These are phyloP conservation scores for Trissolcus japonicus DNA, from an alignment of 2,888 invertebrate genomes.

Conservation along the genomic window DNA sequence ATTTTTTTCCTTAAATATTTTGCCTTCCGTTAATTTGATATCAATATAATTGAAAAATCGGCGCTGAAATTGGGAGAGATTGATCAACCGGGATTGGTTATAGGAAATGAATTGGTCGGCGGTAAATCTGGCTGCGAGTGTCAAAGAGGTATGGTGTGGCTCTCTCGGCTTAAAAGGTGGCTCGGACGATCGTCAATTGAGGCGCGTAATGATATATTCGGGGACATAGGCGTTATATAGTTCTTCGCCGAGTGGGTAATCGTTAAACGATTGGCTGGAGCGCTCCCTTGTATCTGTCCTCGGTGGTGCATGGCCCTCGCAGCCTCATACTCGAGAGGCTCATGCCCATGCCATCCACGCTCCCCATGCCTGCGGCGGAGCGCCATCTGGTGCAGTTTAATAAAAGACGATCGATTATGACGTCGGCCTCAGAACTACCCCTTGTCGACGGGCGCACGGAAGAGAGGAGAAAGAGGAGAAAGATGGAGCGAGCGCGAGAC, in stretches of 20 bases:
- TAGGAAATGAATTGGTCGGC: slow-evolving; percentile 10
- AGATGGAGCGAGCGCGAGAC: slow-evolving; percentile 46
- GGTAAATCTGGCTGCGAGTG: slow-evolving; percentile 34
- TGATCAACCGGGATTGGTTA: not conserved
- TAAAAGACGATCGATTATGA: slow-evolving; percentile 77
- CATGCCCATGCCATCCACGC: slow-evolving; percentile 58
- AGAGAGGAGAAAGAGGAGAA: slow-evolving; percentile 52
- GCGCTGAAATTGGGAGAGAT: not conserved
- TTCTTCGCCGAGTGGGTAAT: slow-evolving; percentile 71
- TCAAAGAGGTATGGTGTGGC: slow-evolving; percentile 27
- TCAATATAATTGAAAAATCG: not conserved
- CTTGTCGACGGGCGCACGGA: slow-evolving; percentile 54
- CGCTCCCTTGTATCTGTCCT: slow-evolving; percentile 61
- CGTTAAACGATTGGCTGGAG: slow-evolving; percentile 75
- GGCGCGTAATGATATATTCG: slow-evolving; percentile 60
- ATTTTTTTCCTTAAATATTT: too few species aligned
- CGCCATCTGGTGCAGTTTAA: slow-evolving; percentile 76
- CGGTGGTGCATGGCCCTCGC: slow-evolving; percentile 59
- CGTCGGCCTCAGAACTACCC: slow-evolving; percentile 74
- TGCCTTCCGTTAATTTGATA: too few species aligned
- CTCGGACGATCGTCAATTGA: slow-evolving; percentile 43
- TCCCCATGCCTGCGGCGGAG: slow-evolving; percentile 59
- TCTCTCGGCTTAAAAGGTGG: slow-evolving; percentile 37
- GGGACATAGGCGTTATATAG: slow-evolving; percentile 71
- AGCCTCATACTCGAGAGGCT: slow-evolving; percentile 47